phyloP scores from a whole-genome alignment of 2,113 vertebrate species.

The Candoia aspera region DNA sequence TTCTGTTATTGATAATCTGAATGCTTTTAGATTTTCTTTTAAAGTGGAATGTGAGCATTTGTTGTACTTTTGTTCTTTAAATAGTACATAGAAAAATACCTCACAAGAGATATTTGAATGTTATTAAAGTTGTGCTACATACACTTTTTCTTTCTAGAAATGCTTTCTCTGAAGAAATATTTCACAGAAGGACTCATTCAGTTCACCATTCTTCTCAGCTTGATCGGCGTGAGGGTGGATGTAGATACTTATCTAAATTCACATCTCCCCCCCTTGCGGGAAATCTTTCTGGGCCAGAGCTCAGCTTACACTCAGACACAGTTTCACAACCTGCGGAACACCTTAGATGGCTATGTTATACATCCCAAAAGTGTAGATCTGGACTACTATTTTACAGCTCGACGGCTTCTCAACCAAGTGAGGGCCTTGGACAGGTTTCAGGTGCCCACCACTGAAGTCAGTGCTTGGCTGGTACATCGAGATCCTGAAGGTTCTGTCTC shows the following conservation, averaged over 20 bases:
- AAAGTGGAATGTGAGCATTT: background rate
- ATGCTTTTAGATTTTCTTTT: background rate
- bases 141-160: conserved; percentile 78
- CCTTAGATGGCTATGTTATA: conserved; percentile 95
- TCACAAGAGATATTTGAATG: background rate
- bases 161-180: conserved; percentile 99
- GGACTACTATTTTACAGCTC: conserved; percentile 91
- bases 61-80: fast-evolving
- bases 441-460: conserved; percentile 92
- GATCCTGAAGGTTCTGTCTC: conserved; percentile 91
- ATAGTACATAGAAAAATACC: background rate
- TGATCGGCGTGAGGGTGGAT: conserved; percentile 96
- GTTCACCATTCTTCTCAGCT: conserved; percentile 99
- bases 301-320: conserved; percentile 99
- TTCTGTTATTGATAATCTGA: background rate
- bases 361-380: conserved; percentile 98
- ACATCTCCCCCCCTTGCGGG: conserved; percentile 92
- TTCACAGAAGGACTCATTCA: conserved; percentile 99
- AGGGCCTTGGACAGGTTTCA: conserved; percentile 90
- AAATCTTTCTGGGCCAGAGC: conserved; percentile 98
- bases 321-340: conserved; percentile 96
- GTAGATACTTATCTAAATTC: conserved; percentile 94
- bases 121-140: background rate
- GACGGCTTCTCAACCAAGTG: conserved; percentile 91
- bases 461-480: conserved; percentile 93